Evolutionary conservation across 1,140 invertebrate genomes (phyloP).

Genomic region (Drosophila parabipectinata): DNA sequence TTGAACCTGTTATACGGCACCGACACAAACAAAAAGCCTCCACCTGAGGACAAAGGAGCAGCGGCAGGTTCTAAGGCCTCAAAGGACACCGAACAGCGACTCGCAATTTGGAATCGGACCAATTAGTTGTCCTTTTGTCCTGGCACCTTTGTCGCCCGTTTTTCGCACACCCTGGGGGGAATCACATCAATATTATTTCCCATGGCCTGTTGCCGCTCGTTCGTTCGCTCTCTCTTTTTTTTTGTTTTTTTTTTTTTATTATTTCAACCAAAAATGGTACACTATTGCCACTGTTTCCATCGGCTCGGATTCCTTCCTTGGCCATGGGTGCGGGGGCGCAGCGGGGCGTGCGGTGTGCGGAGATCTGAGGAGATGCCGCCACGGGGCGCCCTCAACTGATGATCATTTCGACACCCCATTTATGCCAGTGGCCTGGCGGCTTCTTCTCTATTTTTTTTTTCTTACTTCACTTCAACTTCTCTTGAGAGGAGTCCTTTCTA

Average conservation of each 20-base stretch:
- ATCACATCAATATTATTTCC: conserved; percentile 40
- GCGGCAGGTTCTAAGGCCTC: conserved; percentile 30
- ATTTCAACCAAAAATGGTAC: conserved; percentile 2
- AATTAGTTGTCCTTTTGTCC: conserved; percentile 60
- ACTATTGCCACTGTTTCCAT: conserved; percentile 41
- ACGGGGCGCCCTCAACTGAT: conserved; percentile 63
- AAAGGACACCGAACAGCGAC: conserved; percentile 33
- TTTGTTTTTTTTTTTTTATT: neutral
- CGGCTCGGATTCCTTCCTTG: neutral
- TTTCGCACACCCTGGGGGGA: conserved; percentile 33
- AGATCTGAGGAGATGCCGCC: conserved; percentile 52
- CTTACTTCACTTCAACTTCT: neutral
- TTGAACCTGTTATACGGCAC: conserved; percentile 38
- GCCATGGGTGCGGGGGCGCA: conserved; percentile 32
- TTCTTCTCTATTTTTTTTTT: conserved; percentile 28
- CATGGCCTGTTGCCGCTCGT: conserved; percentile 10
- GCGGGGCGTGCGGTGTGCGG: conserved; percentile 59
- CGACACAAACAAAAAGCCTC: conserved; percentile 17
- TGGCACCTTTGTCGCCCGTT: conserved; percentile 38
- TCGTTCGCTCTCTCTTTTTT: neutral
- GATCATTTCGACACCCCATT: conserved; percentile 77
- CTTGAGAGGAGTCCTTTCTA: neutral
- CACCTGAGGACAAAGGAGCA: conserved; percentile 17
- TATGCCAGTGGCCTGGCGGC: conserved; percentile 33
- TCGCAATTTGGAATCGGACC: conserved; percentile 53